Evolutionary conservation across 2,888 invertebrate species (phyloP).

Genomic region (Trileptium ribeirensis): DNA sequence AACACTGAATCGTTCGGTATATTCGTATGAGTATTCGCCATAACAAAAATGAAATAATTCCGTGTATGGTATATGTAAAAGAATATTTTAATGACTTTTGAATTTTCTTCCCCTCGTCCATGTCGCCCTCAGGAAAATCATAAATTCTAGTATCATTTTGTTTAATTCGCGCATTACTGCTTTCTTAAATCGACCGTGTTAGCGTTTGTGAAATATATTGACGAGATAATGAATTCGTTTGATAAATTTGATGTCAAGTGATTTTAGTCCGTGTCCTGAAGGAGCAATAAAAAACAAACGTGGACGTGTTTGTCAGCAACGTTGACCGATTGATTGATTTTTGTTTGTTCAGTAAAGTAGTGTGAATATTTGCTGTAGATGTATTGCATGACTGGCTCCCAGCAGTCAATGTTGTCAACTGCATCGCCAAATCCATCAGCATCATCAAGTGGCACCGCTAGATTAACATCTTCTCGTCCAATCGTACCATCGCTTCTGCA

Average conservation of each 20-base stretch:
- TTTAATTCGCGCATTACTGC: conserved; percentile 88
- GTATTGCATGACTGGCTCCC: conserved; percentile 94
- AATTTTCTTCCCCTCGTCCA: conserved; percentile 64
- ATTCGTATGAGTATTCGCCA: too few relatives aligned
- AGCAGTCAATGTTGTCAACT: too few relatives aligned
- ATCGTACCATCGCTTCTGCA: too few relatives aligned
- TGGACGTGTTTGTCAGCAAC: conserved; percentile 86
- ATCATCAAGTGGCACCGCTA: too few relatives aligned
- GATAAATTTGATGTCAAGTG: conserved; percentile 97
- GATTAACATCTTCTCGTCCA: too few relatives aligned
- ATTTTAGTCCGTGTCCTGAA: conserved; percentile 85
- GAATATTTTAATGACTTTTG: conserved; percentile 72
- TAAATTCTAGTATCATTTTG: conserved; percentile 97
- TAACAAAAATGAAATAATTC: too few relatives aligned
- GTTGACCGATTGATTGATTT: conserved; percentile 78
- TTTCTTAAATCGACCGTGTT: conserved; percentile 90
- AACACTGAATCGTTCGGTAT: too few relatives aligned
- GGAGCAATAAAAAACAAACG: conserved; percentile 96
- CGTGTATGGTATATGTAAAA: too few relatives aligned
- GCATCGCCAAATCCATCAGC: too few relatives aligned
- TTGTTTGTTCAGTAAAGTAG: conserved; percentile 90
- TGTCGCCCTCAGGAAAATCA: conserved; percentile 86
- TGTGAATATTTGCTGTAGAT: conserved; percentile 94
- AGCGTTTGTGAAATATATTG: conserved; percentile 96
- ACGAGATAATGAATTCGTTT: conserved; percentile 95